Base-by-base conservation (phyloP, 2,888 invertebrate genomes). In the Chrysodeixis includens region DNA sequence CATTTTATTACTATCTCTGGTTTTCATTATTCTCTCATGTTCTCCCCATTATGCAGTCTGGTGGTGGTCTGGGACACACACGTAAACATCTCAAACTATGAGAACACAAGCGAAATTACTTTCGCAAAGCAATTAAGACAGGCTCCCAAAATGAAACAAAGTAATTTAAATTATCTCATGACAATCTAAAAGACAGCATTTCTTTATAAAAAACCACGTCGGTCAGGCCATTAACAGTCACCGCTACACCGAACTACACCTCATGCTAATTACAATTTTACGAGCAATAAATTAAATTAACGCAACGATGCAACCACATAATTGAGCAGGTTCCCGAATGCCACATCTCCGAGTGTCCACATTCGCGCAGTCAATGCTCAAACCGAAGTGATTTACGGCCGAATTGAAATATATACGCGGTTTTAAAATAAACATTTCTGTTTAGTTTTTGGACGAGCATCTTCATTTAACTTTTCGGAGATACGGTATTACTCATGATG, bases 391-490 rank as follows among this genome's bases (percentile, higher is more conserved):
- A 78, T 78, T 80, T 77, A 78, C 63, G 44, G 56, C 9, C 69
- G 49, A 74, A 74, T 67, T 65, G 73, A 73, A 74, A 74, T 74
- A 74, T 76, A 76, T 71, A 71, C 59, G 66, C 56, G 22, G 54
- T 73, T 76, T 40, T 51, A 69, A 66, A 69, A 79, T 79, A 79
- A 79, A 79, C 73, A 74, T 73, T 63, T 58, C 73, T 76, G 74
- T 53, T 67, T 56, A 59, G 30, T 67, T 76, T 76, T 71, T 49
- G 44, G 49, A 44, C 32, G 67, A 60, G 52, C 56, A 44, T 67
- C 77, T 72, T 74, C 60, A 71, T 76, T 74, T 66, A 52, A 35
- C 16, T 10, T 35, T 76, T 66, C 61, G 20, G 54, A 53, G 58
- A 62, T 65, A 46, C 46, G 54, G n/a, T 40, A 70, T 61, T 65